Evolutionary conservation across 2,113 vertebrate genomes (phyloP).

Genomic region (Melanerpes aurifrons): DNA sequence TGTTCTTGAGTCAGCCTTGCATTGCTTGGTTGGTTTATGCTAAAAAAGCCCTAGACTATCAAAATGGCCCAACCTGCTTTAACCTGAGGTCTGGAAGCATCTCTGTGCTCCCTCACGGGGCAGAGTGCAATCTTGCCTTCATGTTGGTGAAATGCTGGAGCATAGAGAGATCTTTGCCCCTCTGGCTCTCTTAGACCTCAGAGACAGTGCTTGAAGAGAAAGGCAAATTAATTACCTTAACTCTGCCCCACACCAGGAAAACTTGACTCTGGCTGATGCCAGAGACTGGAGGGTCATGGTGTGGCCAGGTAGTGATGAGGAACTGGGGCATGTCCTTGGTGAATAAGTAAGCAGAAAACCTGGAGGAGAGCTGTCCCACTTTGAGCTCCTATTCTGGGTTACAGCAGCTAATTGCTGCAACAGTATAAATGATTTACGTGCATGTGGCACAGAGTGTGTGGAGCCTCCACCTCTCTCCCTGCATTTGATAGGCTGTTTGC

Average conservation of each 20-base stretch:
- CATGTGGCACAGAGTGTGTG: not conserved
- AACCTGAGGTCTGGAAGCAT: not conserved
- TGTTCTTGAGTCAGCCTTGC: not conserved
- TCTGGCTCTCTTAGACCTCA: not conserved
- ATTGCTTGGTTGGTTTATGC: not conserved
- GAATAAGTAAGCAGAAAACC: not conserved
- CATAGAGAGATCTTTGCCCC: not conserved
- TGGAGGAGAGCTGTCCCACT: not conserved
- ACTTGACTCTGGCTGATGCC: not conserved
- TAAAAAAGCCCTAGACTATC: not conserved
- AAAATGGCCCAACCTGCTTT: not conserved
- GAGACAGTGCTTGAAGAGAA: not conserved
- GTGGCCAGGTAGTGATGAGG: not conserved
- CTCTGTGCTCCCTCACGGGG: rapidly evolving
- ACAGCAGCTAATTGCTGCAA: not conserved
- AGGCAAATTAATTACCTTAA: not conserved
- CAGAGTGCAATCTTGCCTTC: not conserved
- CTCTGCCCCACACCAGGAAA: not conserved
- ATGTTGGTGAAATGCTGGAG: rapidly evolving
- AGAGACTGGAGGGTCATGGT: rapidly evolving
- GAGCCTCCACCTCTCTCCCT: not conserved
- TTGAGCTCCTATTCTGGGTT: not conserved
- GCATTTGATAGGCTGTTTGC: not conserved
- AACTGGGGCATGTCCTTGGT: not conserved
- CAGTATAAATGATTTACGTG: not conserved